phyloP scores from a whole-genome alignment of 2,888 invertebrate genomes.

The Syritta pipiens region DNA sequence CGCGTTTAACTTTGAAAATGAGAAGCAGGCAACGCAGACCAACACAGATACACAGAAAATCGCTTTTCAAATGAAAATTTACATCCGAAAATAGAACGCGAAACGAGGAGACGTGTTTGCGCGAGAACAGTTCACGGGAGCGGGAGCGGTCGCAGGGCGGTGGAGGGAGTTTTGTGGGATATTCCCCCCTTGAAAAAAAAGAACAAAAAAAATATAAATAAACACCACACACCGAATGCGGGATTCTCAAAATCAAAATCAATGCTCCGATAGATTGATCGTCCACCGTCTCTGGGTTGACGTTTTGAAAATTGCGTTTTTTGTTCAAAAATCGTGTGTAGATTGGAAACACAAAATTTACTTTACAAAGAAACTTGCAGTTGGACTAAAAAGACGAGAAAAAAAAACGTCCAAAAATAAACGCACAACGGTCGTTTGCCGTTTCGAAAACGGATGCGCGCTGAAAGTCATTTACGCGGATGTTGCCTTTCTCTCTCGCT shows the following conservation, averaged over 20 bases:
- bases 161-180: conserved; percentile 17
- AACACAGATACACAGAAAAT: conserved; percentile 59
- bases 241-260: conserved; percentile 58
- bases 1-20: conserved; percentile 33
- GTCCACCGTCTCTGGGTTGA: background rate
- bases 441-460: background rate
- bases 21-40: too few species aligned
- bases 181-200: conserved; percentile 38
- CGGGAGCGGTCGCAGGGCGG: conserved; percentile 13
- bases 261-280: conserved; percentile 53
- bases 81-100: conserved; percentile 69
- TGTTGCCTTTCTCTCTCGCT: background rate
- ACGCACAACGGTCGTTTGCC: conserved; percentile 36
- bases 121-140: conserved; percentile 3
- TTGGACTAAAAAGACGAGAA: too few species aligned
- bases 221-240: conserved; percentile 32
- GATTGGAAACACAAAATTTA: too few species aligned
- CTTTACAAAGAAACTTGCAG: conserved; percentile 23
- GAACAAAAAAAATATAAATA: conserved; percentile 62
- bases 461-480: background rate
- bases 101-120: too few species aligned
- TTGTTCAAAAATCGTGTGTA: conserved; percentile 15
- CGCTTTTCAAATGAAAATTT: conserved; percentile 61
- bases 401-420: conserved; percentile 68
- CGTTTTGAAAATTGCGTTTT: conserved; percentile 46